These are phyloP conservation scores for Pectinophora gossypiella DNA, from an alignment of 1,140 invertebrate genomes.

Conservation along the genomic window DNA sequence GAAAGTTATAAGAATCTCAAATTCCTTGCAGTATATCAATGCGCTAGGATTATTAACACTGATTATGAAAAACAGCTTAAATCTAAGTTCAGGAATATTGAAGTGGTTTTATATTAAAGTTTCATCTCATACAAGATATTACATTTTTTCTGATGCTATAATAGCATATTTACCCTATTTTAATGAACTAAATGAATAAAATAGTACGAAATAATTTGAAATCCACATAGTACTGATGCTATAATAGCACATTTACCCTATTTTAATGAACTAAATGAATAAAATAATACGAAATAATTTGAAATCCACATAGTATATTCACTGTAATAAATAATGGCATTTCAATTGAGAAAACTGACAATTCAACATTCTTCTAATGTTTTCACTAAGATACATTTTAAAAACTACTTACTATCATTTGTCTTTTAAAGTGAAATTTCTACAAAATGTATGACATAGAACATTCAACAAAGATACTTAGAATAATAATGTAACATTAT, in stretches of 20 bases:
- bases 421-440: too few relatives aligned
- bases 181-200: neutral
- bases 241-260: too few relatives aligned
- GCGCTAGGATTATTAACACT: constrained; percentile 56
- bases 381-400: neutral
- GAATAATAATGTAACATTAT: too few relatives aligned
- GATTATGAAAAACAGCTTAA: constrained; percentile 65
- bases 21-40: constrained; percentile 66
- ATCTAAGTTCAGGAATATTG: constrained; percentile 65
- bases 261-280: too few relatives aligned
- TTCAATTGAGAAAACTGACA: neutral
- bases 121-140: too few relatives aligned
- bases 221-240: neutral
- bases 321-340: neutral
- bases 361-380: neutral
- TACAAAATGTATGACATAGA: too few relatives aligned
- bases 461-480: too few relatives aligned
- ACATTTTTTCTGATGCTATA: neutral
- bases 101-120: constrained; percentile 34
- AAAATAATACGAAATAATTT: neutral
- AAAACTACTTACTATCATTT: too few relatives aligned
- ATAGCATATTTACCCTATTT: too few relatives aligned
- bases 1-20: constrained; percentile 61
- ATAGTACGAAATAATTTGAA: neutral
- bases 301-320: neutral